phyloP scores from a whole-genome alignment of 2,797 vertebrate genomes.

The Sciurus carolinensis region DNA sequence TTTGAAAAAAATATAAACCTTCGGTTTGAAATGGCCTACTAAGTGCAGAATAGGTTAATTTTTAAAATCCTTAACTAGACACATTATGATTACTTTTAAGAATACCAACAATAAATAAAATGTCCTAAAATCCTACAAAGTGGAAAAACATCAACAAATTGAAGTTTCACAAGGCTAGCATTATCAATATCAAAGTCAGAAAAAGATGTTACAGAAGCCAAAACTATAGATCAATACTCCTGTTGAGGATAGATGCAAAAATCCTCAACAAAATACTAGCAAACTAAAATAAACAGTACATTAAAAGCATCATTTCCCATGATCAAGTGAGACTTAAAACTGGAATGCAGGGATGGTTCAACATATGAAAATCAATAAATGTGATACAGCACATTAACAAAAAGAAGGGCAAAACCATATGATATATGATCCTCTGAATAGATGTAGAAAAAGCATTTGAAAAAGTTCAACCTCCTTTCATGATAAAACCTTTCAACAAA shows the following conservation, averaged over 20 bases:
- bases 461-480: not conserved
- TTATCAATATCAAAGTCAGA: not conserved
- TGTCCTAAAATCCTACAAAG: slow-evolving; percentile 5
- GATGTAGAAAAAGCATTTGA: not conserved
- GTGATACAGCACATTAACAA: not conserved
- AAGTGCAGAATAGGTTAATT: not conserved
- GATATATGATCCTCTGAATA: not conserved
- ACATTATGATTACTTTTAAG: not conserved
- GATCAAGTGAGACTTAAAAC: not conserved
- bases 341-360: not conserved
- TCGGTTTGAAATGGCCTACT: not conserved
- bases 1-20: not conserved
- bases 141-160: not conserved
- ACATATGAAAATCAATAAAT: not conserved
- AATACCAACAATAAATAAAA: slow-evolving; percentile 23
- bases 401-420: not conserved
- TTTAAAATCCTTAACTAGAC: not conserved
- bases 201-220: not conserved
- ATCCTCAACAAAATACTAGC: not conserved
- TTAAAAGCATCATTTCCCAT: not conserved
- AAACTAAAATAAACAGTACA: not conserved
- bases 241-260: not conserved
- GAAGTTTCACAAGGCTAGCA: not conserved
- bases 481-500: not conserved
- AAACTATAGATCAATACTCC: not conserved